Percentiles rank a stretch among this genome's conserved stretches.
Conservation (phyloP, 64 coral and sea anemone species). For the Hydrozoanthus tunicans region DNA sequence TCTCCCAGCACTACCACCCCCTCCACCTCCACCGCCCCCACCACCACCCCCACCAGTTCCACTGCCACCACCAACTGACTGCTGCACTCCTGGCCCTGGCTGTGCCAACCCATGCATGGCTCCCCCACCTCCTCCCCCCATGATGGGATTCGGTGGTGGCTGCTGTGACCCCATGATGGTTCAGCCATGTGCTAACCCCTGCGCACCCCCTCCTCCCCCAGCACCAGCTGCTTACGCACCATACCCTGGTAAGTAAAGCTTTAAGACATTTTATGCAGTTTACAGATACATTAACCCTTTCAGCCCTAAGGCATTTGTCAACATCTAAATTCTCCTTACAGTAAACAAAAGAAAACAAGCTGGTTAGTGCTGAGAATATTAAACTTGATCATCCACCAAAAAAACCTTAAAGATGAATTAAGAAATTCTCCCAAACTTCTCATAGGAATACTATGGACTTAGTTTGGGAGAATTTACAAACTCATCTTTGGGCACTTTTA, state of each 20-base stretch:
- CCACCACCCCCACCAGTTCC: conserved; percentile 44
- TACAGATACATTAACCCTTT: background rate
- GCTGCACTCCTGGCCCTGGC: conserved; percentile 46
- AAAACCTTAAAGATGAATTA: too few species aligned
- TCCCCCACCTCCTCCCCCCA: conserved; percentile 52
- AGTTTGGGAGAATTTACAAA: too few species aligned
- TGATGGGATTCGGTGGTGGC: conserved; percentile 64
- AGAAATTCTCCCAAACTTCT: too few species aligned
- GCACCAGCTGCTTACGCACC: conserved; percentile 74
- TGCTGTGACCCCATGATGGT: conserved; percentile 77
- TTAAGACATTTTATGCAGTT: too few species aligned
- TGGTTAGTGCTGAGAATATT: too few species aligned
- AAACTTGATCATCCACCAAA: too few species aligned
- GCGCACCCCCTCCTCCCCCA: conserved; percentile 63
- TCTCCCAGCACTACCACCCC: conserved; percentile 28
- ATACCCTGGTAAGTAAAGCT: conserved; percentile 68
- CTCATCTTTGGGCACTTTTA: too few species aligned
- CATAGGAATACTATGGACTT: too few species aligned
- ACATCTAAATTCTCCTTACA: too few species aligned
- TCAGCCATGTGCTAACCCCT: conserved; percentile 77
- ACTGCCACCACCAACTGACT: conserved; percentile 58
- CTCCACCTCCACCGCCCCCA: conserved; percentile 26
- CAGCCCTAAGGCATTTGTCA: too few species aligned
- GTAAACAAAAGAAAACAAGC: too few species aligned
- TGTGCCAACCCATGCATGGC: conserved; percentile 69